A percentile compares a stretch with the other conserved stretches of the same genome.
These are phyloP conservation scores for Himantopus leucocephalus DNA, from an alignment of 2,113 vertebrate genomes.

Conservation along the genomic window DNA sequence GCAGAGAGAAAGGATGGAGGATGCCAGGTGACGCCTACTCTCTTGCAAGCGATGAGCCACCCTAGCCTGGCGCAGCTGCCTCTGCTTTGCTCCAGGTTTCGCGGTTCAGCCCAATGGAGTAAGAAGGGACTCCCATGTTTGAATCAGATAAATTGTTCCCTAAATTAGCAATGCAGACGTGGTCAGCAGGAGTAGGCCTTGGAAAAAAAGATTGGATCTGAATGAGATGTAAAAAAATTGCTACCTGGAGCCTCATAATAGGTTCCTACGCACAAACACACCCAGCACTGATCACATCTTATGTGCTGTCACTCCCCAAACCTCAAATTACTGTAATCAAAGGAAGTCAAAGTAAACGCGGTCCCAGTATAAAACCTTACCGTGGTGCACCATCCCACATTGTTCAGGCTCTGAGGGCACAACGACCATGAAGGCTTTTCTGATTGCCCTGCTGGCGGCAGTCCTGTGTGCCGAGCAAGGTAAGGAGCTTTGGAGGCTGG, in stretches of 20 bases:
- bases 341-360: not conserved
- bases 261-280: slow-evolving; percentile 31
- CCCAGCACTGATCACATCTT: not conserved
- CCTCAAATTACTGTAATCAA: slow-evolving; percentile 33
- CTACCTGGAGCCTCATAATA: not conserved
- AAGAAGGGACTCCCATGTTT: not conserved
- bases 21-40: not conserved
- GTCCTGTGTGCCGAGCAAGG: slow-evolving; percentile 40
- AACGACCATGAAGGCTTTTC: slow-evolving; percentile 42
- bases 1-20: not conserved
- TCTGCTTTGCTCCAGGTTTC: not conserved
- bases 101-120: not conserved
- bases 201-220: not conserved
- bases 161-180: not conserved
- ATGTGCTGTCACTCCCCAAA: not conserved
- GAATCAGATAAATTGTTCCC: not conserved
- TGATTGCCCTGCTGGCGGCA: slow-evolving; percentile 30
- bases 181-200: not conserved
- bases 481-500: not conserved
- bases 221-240: not conserved
- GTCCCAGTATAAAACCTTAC: slow-evolving; percentile 33
- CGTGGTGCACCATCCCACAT: not conserved
- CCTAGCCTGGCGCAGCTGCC: not conserved
- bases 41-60: not conserved
- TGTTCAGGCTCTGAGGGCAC: not conserved